Evolutionary conservation across 2,113 vertebrate genomes (phyloP), one percentile per base, ranked within the genome.

Genomic region (Potamarius usumacintae): DNA sequence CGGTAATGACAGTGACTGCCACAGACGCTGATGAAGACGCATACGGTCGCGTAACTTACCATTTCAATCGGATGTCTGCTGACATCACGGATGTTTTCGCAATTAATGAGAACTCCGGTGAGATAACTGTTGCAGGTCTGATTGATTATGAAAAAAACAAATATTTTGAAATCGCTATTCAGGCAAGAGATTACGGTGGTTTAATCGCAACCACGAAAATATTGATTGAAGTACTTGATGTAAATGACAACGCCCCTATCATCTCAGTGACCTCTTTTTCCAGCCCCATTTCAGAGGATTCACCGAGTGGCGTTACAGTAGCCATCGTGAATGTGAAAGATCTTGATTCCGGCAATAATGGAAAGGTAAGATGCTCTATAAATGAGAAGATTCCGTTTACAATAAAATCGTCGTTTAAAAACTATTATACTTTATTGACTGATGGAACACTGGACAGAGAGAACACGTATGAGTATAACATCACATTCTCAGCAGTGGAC

Each of bases 191-290:
- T 27, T 89, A 92, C 0, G 95, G 95, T 2, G 93, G 94, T 1
- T 86, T 93, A 14, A 86, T 67, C 14, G 65, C 65, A 27, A 67
- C 65, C n/a, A 27, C 65, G n/a, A 67, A 67, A 67, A 67, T 67
- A 27, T 90, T 0, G 93, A 93, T 86, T 90, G 92, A 93, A 42
- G 80, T 95, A 0, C 5, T 91, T 0, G 95, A 95, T 88, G 60
- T 93, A 6, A 96, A 96, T 90, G 95, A 96, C 80, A 96, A 96
- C 76, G 5, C 90, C 1, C 95, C 93, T 5, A 20, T 93, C 1
- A 92, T 88, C 1, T 93, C 93, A 67, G 3, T 4, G 2, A 87
- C 67, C 52, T 63, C 89, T 27, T 67, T 67, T 67, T 67, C 65
- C 65, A 74, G 42, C 92, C 4, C 58, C 85, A 67, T 67, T 67